These are phyloP conservation scores for Oncopeltus fasciatus DNA, from an alignment of 1,140 invertebrate genomes.

Conservation along the genomic window DNA sequence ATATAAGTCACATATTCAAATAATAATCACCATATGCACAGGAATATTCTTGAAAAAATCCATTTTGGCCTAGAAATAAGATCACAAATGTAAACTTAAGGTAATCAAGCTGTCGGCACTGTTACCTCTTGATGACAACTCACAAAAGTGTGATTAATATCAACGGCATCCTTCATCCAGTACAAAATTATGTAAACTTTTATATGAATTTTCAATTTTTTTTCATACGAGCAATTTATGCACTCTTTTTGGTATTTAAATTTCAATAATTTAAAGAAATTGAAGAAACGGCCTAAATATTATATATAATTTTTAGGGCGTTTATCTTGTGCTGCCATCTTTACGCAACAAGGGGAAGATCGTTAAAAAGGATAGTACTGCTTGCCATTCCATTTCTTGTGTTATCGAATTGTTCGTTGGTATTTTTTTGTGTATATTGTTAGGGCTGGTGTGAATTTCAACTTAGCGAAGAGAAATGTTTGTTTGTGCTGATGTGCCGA, in stretches of 20 bases:
- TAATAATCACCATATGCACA: constrained; percentile 12
- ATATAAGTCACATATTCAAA: neutral
- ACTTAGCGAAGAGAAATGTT: constrained; percentile 7
- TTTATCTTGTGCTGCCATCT: constrained; percentile 8
- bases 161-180: too few species aligned
- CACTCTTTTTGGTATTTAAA: too few species aligned
- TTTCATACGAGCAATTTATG: too few species aligned
- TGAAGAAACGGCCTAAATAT: too few species aligned
- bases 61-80: too few species aligned
- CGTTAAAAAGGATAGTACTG: constrained; percentile 8
- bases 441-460: constrained; percentile 1
- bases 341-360: neutral
- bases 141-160: too few species aligned
- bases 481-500: neutral
- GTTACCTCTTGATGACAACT: too few species aligned
- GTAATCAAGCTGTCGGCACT: too few species aligned
- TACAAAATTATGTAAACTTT: too few species aligned
- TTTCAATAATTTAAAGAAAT: too few species aligned
- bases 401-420: constrained; percentile 14
- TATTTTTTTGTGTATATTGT: constrained; percentile 1
- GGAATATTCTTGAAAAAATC: constrained; percentile 16
- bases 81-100: too few species aligned
- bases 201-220: too few species aligned
- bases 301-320: neutral
- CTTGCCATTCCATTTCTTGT: constrained; percentile 7